Evolutionary conservation across 2,888 invertebrate genomes (phyloP).

Genomic region (Elmis aenea): DNA sequence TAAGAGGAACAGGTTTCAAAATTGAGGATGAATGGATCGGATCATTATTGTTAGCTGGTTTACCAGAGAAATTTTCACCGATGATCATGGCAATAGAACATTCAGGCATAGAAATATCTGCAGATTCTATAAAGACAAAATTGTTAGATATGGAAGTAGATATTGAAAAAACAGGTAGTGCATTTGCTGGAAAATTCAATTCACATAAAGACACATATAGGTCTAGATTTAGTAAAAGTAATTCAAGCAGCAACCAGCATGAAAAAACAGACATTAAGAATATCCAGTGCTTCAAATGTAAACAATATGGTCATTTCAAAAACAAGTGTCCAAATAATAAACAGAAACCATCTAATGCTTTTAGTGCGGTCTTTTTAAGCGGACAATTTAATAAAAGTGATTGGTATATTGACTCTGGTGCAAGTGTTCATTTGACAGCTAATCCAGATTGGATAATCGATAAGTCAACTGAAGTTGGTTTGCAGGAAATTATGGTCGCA

Average conservation of each 20-base stretch:
- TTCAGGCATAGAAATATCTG: constrained; percentile 13
- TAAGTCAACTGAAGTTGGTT: neutral
- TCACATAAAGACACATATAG: neutral
- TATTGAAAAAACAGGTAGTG: constrained; percentile 1
- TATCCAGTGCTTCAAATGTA: constrained; percentile 22
- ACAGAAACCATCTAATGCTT: constrained; percentile 13
- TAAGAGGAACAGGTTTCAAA: constrained; percentile 30
- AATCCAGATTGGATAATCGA: constrained; percentile 7
- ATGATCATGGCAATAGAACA: constrained; percentile 25
- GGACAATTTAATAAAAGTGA: constrained; percentile 16
- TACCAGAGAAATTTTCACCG: constrained; percentile 18
- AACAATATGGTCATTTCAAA: constrained; percentile 22
- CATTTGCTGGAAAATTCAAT: constrained; percentile 5
- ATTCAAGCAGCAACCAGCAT: constrained; percentile 6
- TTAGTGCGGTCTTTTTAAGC: constrained; percentile 25
- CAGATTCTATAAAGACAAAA: constrained; percentile 18
- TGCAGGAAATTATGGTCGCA: constrained; percentile 10
- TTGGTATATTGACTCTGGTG: constrained; percentile 25
- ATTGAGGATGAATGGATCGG: constrained; percentile 31
- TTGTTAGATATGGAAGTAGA: constrained; percentile 11
- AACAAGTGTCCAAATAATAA: constrained; percentile 19
- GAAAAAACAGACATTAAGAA: constrained; percentile 8
- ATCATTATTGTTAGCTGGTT: constrained; percentile 25
- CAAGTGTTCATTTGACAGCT: constrained; percentile 23
- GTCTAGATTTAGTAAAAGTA: constrained; percentile 2